A percentile compares a stretch with the other conserved stretches of the same genome.
Evolutionary conservation across 23 tunicate genomes (phyloP).

Genomic region (Botrylloides violaceus): DNA sequence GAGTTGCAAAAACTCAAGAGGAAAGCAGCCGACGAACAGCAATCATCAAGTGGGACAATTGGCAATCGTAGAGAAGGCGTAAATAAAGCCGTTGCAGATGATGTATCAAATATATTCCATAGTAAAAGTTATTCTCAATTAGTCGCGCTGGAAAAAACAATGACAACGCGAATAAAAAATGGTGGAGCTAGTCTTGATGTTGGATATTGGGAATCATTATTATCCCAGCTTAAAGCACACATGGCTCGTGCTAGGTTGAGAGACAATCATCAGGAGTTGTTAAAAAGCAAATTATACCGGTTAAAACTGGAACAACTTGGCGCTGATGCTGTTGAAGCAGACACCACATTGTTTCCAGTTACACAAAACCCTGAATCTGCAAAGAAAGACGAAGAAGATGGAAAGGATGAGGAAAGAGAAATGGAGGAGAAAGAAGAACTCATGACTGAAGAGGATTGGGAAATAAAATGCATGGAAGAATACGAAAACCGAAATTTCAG

Average conservation of each 20-base stretch:
- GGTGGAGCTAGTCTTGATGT: conserved; percentile 91
- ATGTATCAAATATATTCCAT: conserved; percentile 53
- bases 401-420: conserved; percentile 13
- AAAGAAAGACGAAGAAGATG: conserved; percentile 17
- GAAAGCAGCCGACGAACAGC: conserved; percentile 41
- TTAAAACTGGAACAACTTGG: conserved; percentile 74
- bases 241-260: conserved; percentile 81
- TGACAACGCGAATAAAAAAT: conserved; percentile 40
- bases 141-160: conserved; percentile 47
- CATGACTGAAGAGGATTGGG: conserved; percentile 44
- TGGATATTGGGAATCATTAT: conserved; percentile 89
- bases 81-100: conserved; percentile 60
- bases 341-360: conserved; percentile 29
- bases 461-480: conserved; percentile 64
- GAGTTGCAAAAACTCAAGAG: conserved; percentile 70
- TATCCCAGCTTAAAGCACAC: conserved; percentile 61
- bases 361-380: not conserved
- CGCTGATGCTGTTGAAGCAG: conserved; percentile 32
- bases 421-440: conserved; percentile 18
- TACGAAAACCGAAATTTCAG: conserved; percentile 73
- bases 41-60: conserved; percentile 12
- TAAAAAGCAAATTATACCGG: conserved; percentile 57
- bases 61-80: conserved; percentile 70
- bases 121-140: conserved; percentile 71
- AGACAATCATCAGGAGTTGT: conserved; percentile 80